A percentile compares a stretch with the other conserved stretches of the same genome.
Evolutionary conservation across 2,888 invertebrate genomes (phyloP).

Genomic region (Quadroppia sp.): DNA sequence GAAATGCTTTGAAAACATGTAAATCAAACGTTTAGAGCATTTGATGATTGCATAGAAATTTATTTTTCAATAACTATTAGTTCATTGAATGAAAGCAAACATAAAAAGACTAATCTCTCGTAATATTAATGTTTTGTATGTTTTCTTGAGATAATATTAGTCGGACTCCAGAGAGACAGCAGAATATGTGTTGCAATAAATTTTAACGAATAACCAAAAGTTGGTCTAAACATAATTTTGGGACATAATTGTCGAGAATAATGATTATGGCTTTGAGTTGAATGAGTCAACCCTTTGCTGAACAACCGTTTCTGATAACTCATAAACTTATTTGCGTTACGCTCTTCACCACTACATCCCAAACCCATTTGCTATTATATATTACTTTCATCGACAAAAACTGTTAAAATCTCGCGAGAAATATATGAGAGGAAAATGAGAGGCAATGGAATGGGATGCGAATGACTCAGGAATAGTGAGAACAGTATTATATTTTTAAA

Average conservation of each 20-base stretch:
- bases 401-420: background rate
- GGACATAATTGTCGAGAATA: background rate
- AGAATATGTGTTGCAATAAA: slow-evolving; percentile 18
- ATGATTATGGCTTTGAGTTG: background rate
- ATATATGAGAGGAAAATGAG: background rate
- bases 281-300: slow-evolving; percentile 32
- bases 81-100: too few relatives aligned
- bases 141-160: slow-evolving; percentile 35
- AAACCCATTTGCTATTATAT: slow-evolving; percentile 2
- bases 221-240: background rate
- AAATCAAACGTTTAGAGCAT: too few relatives aligned
- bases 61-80: too few relatives aligned
- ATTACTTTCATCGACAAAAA: slow-evolving; percentile 15
- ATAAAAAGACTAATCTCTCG: too few relatives aligned
- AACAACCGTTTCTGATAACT: background rate
- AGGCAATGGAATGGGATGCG: too few relatives aligned
- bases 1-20: too few relatives aligned
- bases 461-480: too few relatives aligned
- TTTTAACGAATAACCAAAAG: slow-evolving; percentile 8
- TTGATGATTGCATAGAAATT: too few relatives aligned
- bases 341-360: background rate
- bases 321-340: background rate
- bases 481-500: too few relatives aligned
- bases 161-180: slow-evolving; percentile 10
- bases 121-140: background rate